These are phyloP conservation scores for Ceratoteleas bidentatus DNA, from an alignment of 1,140 invertebrate species.

Conservation along the genomic window DNA sequence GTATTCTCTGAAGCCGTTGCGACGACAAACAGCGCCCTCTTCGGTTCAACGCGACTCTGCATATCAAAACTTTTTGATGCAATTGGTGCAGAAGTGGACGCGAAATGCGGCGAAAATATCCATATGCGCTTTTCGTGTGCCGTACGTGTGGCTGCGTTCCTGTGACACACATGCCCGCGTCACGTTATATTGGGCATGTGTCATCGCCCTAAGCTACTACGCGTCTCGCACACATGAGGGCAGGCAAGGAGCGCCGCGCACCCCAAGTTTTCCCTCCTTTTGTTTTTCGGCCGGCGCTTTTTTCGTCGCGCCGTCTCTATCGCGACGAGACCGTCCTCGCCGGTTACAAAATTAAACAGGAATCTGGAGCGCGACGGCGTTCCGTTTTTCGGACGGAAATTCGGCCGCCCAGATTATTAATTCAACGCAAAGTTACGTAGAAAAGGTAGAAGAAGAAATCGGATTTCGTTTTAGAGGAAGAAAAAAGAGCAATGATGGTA, in stretches of 20 bases:
- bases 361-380: conserved; percentile 44
- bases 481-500: too few species aligned
- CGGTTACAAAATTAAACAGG: conserved; percentile 58
- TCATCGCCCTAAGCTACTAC: conserved; percentile 52
- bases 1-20: too few species aligned
- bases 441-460: too few species aligned
- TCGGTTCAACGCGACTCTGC: background rate
- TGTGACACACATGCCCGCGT: conserved; percentile 15
- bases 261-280: conserved; percentile 50
- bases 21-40: too few species aligned
- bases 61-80: background rate
- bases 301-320: conserved; percentile 3
- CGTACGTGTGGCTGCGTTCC: background rate
- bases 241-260: conserved; percentile 26
- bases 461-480: too few species aligned
- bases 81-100: conserved; percentile 3
- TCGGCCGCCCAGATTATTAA: background rate
- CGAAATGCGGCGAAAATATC: conserved; percentile 6
- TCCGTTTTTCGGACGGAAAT: conserved; percentile 13
- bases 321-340: too few species aligned
- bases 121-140: conserved; percentile 5
- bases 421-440: too few species aligned
- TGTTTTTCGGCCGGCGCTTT: conserved; percentile 9
- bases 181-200: conserved; percentile 46
- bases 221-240: conserved; percentile 44